phyloP scores from a whole-genome alignment of 2,888 invertebrate genomes.

The Ennomos quercinarius region DNA sequence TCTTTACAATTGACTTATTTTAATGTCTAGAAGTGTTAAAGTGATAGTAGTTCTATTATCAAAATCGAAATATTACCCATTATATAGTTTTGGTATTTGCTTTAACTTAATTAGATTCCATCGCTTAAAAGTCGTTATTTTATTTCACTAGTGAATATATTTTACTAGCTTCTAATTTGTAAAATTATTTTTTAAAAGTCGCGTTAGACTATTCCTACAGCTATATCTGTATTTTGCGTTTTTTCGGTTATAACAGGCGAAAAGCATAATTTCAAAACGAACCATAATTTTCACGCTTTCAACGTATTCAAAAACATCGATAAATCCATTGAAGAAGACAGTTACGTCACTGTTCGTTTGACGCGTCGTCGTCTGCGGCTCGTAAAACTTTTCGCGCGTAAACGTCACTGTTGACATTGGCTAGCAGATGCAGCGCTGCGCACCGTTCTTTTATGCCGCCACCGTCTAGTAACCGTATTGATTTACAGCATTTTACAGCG shows the following conservation, averaged over 20 bases:
- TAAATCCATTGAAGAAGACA: conserved; percentile 38
- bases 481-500: conserved; percentile 72
- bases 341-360: conserved; percentile 69
- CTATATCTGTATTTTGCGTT: no score
- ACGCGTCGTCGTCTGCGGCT: conserved; percentile 78
- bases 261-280: not conserved
- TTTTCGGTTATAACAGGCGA: no score
- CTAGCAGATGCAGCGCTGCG: conserved; percentile 80
- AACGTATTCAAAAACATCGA: conserved; percentile 40
- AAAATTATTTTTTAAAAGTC: no score
- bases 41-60: no score
- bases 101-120: no score
- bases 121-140: no score
- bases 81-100: no score
- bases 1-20: conserved; percentile 30
- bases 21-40: conserved; percentile 9
- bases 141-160: no score
- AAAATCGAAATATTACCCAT: no score
- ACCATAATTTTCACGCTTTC: not conserved
- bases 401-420: conserved; percentile 80
- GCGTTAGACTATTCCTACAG: no score
- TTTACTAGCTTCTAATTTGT: not conserved
- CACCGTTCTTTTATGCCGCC: conserved; percentile 65
- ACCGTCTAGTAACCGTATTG: conserved; percentile 73
- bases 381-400: conserved; percentile 85